These are phyloP conservation scores for Bradysia coprophila DNA, from an alignment of 1,140 invertebrate genomes.

Conservation along the genomic window DNA sequence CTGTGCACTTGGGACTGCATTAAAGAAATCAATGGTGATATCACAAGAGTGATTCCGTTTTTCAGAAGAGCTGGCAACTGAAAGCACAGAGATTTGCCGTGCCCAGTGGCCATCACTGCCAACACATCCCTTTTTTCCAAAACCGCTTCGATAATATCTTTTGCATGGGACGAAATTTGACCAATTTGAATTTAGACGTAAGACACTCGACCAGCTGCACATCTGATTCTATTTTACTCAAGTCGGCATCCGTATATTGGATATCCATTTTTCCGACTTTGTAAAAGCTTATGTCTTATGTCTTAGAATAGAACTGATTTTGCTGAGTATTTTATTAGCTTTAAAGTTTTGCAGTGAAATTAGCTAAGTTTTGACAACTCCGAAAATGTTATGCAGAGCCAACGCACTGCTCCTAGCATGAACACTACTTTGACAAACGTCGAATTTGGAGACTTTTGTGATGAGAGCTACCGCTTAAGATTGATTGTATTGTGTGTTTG, in stretches of 20 bases:
- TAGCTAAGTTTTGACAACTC: constrained; percentile 25
- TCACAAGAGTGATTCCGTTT: constrained; percentile 44
- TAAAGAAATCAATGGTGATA: constrained; percentile 65
- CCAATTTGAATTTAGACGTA: constrained; percentile 38
- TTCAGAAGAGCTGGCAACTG: constrained; percentile 54
- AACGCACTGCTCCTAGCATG: too few species aligned
- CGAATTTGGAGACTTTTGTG: too few species aligned
- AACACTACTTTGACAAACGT: too few species aligned
- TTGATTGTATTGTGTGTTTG: too few species aligned
- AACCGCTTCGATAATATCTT: constrained; percentile 40
- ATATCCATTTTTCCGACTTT: too few species aligned
- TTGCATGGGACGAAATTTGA: constrained; percentile 37
- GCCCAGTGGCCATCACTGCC: constrained; percentile 63
- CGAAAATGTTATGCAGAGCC: constrained; percentile 15
- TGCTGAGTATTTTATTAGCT: constrained; percentile 41
- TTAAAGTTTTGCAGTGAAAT: too few species aligned
- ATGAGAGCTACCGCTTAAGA: too few species aligned
- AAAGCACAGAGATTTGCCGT: constrained; percentile 73
- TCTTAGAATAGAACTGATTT: constrained; percentile 34
- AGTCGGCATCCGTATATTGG: too few species aligned
- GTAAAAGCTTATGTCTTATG: constrained; percentile 44
- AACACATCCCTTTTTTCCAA: constrained; percentile 33
- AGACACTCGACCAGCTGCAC: too few species aligned
- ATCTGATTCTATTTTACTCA: too few species aligned
- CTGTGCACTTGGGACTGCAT: constrained; percentile 57